These are phyloP conservation scores for Atherix ibis DNA, from an alignment of 2,888 invertebrate genomes.

Conservation along the genomic window DNA sequence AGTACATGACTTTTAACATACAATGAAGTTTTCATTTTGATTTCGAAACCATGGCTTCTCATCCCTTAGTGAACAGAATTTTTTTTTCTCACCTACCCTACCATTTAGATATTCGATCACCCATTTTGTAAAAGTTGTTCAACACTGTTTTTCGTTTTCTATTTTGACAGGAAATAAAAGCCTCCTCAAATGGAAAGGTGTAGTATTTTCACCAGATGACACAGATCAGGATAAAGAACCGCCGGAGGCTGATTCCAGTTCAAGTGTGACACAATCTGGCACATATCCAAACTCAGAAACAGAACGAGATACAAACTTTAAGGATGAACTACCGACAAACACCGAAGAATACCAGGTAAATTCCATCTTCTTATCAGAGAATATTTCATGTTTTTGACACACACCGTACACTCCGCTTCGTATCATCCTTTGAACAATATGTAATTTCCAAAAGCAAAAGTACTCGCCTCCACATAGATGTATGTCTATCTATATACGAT, in stretches of 20 bases:
- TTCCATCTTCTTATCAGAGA: slow-evolving; percentile 3
- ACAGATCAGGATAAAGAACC: slow-evolving; percentile 1
- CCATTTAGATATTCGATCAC: too few species aligned
- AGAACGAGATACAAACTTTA: slow-evolving; percentile 12
- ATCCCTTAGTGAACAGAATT: too few species aligned
- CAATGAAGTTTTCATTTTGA: too few species aligned
- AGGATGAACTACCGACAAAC: slow-evolving; percentile 9
- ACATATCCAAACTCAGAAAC: slow-evolving; percentile 11
- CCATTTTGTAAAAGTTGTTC: too few species aligned
- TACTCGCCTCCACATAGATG: too few species aligned
- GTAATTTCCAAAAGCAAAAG: too few species aligned
- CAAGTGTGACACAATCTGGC: slow-evolving; percentile 9
- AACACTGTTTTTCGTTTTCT: too few species aligned
- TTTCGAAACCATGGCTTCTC: too few species aligned
- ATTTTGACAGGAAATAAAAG: slow-evolving; percentile 13
- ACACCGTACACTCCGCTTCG: too few species aligned
- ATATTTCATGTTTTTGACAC: slow-evolving; percentile 1
- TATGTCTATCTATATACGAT: too few species aligned
- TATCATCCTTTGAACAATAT: too few species aligned
- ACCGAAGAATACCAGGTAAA: slow-evolving; percentile 17
- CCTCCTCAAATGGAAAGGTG: slow-evolving; percentile 54
- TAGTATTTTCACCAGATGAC: slow-evolving; percentile 48
- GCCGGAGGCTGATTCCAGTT: slow-evolving; percentile 4
- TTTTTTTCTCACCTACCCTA: too few species aligned
- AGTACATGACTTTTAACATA: slow-evolving; percentile 5